These are phyloP conservation scores for Scartelaos histophorus DNA, from an alignment of 2,113 vertebrate species.

Conservation along the genomic window DNA sequence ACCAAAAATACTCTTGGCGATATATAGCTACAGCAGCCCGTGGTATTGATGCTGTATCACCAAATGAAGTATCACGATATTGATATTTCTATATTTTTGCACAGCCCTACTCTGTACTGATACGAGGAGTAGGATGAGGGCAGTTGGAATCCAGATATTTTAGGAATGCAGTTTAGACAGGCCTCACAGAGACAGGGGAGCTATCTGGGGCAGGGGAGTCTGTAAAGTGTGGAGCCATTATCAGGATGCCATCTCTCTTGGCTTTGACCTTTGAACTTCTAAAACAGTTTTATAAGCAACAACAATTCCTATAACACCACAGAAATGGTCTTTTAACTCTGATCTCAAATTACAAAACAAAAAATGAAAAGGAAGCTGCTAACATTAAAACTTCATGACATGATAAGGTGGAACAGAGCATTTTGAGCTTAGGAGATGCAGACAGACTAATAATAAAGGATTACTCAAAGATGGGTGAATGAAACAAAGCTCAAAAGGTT, in stretches of 20 bases:
- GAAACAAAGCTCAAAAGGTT: no score
- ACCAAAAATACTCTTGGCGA: no score
- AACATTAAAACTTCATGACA: no score
- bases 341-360: neutral
- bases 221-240: constrained; percentile 4
- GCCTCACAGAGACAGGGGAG: constrained; percentile 5
- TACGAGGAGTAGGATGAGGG: constrained; percentile 27
- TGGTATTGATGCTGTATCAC: no score
- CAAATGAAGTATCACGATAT: no score
- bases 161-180: constrained; percentile 57
- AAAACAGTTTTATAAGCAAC: neutral
- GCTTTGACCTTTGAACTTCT: constrained; percentile 2
- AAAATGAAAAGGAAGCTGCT: no score
- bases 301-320: neutral
- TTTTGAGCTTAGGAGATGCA: no score
- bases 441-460: no score
- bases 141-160: constrained; percentile 51
- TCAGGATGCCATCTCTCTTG: neutral
- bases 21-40: no score
- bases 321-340: neutral
- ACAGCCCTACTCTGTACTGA: constrained; percentile 6
- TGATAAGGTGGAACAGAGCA: no score
- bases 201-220: constrained; percentile 14
- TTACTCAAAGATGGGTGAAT: no score
- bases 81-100: no score